phyloP scores from a whole-genome alignment of 2,113 vertebrate species.

The Tragelaphus strepsiceros region DNA sequence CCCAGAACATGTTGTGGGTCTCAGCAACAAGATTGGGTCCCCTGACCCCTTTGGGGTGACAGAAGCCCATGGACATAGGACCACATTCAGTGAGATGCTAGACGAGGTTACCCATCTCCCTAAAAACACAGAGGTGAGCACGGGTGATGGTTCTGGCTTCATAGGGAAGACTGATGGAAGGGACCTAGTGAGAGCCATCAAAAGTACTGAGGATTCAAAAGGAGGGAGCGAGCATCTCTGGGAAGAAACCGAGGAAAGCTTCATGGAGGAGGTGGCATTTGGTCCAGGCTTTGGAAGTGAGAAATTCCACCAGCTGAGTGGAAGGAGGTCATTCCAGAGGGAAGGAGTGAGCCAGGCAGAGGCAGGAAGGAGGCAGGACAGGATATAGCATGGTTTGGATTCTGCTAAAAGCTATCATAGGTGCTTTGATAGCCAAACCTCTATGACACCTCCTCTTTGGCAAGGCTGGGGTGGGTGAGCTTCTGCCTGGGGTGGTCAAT shows the following conservation, averaged over 20 bases:
- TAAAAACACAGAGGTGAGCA: background rate
- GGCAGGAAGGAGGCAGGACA: background rate
- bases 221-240: background rate
- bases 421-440: background rate
- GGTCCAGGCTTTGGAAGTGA: background rate
- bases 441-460: background rate
- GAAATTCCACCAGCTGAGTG: background rate
- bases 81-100: background rate
- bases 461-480: accelerated
- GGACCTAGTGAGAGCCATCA: background rate
- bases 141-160: background rate
- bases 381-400: background rate
- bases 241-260: background rate
- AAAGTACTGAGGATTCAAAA: background rate
- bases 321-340: background rate
- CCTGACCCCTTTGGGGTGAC: background rate
- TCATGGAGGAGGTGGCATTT: background rate
- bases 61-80: background rate
- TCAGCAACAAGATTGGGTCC: background rate
- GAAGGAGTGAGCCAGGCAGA: background rate
- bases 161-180: background rate
- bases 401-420: background rate
- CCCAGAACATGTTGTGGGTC: background rate
- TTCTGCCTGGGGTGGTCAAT: background rate
- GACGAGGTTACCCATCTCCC: accelerated